These are phyloP conservation scores for Platichthys flesus DNA, from an alignment of 2,113 vertebrate species.

Conservation along the genomic window DNA sequence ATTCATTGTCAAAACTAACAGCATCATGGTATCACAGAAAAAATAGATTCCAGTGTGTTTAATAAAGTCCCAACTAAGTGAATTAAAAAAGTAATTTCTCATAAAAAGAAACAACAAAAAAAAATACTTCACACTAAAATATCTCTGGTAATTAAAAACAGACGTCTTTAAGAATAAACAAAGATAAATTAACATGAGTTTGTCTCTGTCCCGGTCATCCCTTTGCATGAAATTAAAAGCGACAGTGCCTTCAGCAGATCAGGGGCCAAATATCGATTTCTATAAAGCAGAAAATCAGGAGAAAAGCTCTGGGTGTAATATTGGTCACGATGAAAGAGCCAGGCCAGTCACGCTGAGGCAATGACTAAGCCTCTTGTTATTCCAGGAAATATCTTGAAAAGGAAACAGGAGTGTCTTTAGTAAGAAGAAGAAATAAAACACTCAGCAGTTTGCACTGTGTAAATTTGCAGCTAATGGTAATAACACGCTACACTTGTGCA, in stretches of 20 bases:
- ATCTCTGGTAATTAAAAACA: neutral
- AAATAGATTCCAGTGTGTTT: too few species aligned
- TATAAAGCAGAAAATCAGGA: constrained; percentile 20
- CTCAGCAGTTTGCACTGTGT: neutral
- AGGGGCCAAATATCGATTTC: neutral
- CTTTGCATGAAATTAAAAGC: constrained; percentile 5
- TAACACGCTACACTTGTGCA: neutral
- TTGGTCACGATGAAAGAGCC: constrained; percentile 37
- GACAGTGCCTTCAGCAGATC: neutral
- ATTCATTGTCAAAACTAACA: neutral
- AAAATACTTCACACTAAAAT: neutral
- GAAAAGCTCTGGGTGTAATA: constrained; percentile 23
- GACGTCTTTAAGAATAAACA: neutral
- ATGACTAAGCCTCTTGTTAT: constrained; percentile 27
- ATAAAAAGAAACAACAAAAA: neutral
- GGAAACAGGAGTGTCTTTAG: neutral
- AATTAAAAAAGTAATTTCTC: neutral
- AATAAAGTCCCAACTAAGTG: neutral
- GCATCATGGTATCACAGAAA: neutral
- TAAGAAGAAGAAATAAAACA: constrained; percentile 4
- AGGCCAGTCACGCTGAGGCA: constrained; percentile 29
- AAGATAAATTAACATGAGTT: constrained; percentile 1
- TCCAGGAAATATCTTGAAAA: neutral
- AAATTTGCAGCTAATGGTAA: neutral
- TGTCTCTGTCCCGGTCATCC: neutral